Conservation (phyloP, 2,113 vertebrate genomes). For the Arothron firmamentum region DNA sequence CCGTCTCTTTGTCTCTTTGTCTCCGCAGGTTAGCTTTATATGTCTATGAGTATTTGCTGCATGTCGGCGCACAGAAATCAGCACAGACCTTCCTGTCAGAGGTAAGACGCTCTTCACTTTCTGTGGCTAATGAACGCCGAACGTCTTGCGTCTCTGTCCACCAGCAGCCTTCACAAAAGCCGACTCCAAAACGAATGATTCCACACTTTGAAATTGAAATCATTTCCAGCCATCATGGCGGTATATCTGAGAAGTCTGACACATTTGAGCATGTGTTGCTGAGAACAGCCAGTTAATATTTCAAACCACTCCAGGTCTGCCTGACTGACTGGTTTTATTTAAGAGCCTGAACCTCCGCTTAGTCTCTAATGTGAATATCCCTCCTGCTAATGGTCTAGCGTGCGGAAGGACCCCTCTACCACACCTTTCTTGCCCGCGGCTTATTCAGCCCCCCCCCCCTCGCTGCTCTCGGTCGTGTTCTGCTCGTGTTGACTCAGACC, state of each 20-base stretch:
- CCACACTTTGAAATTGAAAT: conserved; percentile 1
- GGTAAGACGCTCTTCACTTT: conserved; percentile 72
- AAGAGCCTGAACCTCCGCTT: conserved; percentile 32
- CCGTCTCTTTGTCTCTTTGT: conserved; percentile 20
- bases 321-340: conserved; percentile 35
- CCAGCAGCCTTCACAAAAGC: no score
- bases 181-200: no score
- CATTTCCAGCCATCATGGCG: no score
- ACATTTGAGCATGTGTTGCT: conserved; percentile 24
- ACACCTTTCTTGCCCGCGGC: conserved; percentile 31
- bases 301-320: conserved; percentile 10
- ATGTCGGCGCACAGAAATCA: conserved; percentile 89
- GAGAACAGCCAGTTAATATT: conserved; percentile 30
- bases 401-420: conserved; percentile 25
- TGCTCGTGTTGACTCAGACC: neutral
- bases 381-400: conserved; percentile 57
- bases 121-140: neutral
- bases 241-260: conserved; percentile 22
- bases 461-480: conserved; percentile 17
- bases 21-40: conserved; percentile 85
- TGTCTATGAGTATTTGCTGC: conserved; percentile 88
- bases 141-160: neutral
- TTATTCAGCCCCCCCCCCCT: conserved; percentile 37
- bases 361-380: conserved; percentile 62
- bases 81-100: conserved; percentile 92